phyloP scores from a whole-genome alignment of 2,797 vertebrate species.

The Pteronotus mesoamericanus region DNA sequence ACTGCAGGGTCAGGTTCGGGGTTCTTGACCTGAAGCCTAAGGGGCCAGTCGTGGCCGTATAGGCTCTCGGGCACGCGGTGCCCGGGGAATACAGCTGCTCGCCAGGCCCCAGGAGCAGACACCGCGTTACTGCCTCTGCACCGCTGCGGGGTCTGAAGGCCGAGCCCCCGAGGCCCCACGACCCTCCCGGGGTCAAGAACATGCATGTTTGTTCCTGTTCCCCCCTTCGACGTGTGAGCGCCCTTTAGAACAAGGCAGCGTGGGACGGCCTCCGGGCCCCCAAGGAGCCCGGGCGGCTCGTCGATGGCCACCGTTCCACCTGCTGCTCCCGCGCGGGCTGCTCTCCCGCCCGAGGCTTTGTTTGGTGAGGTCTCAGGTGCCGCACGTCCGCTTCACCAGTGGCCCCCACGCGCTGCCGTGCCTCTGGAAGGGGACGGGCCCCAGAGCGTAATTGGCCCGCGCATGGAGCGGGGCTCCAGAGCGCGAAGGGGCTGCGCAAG shows the following conservation, averaged over 20 bases:
- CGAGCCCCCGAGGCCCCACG: neutral
- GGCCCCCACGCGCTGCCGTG: neutral
- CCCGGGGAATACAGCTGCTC: neutral
- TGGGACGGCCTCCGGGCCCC: neutral
- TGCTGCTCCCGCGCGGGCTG: fast-evolving
- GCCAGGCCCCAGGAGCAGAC: fast-evolving
- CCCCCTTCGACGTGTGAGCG: neutral
- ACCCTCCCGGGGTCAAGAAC: neutral
- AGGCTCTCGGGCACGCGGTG: neutral
- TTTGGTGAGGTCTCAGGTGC: neutral
- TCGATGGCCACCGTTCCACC: fast-evolving
- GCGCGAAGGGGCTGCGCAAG: neutral
- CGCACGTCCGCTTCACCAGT: no score
- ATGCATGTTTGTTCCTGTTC: neutral
- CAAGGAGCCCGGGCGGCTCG: neutral
- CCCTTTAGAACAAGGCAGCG: neutral
- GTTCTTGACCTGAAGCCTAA: neutral
- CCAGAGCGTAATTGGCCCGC: neutral
- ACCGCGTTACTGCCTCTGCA: neutral
- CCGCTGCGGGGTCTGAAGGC: neutral
- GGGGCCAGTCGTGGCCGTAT: neutral
- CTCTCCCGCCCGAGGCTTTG: neutral
- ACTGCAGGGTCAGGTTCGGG: neutral
- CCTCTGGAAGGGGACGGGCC: neutral
- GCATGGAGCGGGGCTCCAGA: no score